A percentile compares a stretch with the other conserved stretches of the same genome.
Evolutionary conservation across 2,888 invertebrate genomes (phyloP).

Genomic region (Amblyteles armatorius): DNA sequence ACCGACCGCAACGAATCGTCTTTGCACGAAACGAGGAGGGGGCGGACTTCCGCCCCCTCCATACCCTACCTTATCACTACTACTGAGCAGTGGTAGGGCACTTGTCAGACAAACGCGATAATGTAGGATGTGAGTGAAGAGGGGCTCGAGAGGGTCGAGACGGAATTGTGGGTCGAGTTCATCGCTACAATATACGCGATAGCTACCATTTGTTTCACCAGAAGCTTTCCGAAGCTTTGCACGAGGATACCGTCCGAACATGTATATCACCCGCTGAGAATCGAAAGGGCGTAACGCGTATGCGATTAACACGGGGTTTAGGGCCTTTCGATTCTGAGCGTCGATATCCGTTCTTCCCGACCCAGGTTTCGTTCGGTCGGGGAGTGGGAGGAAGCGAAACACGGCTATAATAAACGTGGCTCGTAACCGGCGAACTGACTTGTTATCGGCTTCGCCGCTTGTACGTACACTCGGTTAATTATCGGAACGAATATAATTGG

Average conservation of each 20-base stretch:
- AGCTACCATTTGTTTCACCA: neutral
- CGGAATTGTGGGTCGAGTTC: neutral
- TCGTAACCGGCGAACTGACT: conserved; percentile 34
- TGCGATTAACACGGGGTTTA: no score
- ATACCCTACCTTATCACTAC: no score
- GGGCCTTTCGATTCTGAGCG: no score
- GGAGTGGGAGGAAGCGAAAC: neutral
- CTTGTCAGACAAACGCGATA: conserved; percentile 1
- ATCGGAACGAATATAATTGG: conserved; percentile 65
- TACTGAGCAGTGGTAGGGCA: neutral
- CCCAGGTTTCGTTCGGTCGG: neutral
- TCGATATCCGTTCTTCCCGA: neutral
- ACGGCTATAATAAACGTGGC: conserved; percentile 1
- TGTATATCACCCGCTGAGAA: no score
- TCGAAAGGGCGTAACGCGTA: no score
- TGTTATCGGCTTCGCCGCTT: conserved; percentile 32
- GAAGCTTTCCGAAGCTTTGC: conserved; percentile 8
- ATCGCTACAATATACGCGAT: conserved; percentile 11
- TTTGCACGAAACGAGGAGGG: neutral
- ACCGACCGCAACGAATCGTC: neutral
- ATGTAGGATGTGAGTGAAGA: neutral
- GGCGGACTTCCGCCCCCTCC: no score
- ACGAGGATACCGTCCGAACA: conserved; percentile 6
- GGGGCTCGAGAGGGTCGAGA: neutral
- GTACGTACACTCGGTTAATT: conserved; percentile 59